Percentiles rank a stretch among this genome's conserved stretches.
These are phyloP conservation scores for Dryobota labecula DNA, from an alignment of 2,888 invertebrate genomes.

Conservation along the genomic window DNA sequence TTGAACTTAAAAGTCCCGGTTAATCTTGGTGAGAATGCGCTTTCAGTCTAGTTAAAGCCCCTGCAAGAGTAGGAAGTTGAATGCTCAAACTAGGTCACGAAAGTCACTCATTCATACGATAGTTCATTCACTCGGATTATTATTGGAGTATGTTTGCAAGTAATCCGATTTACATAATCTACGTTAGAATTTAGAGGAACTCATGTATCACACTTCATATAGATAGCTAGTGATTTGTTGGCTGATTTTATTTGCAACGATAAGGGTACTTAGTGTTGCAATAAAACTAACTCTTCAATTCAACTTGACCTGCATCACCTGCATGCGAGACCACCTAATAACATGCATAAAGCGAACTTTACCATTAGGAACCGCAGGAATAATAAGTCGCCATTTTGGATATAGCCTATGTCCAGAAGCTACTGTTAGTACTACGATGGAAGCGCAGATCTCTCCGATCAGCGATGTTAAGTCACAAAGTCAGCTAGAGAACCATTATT, in stretches of 20 bases:
- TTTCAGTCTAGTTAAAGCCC: conserved; percentile 1
- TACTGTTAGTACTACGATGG: not conserved
- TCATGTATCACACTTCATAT: conserved; percentile 3
- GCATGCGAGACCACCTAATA: not conserved
- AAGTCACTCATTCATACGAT: not conserved
- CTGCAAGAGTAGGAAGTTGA: not conserved
- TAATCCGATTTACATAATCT: conserved; percentile 2
- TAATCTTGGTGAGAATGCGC: not conserved
- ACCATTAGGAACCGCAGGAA: too few species aligned
- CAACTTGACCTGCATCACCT: not conserved
- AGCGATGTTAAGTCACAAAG: not conserved
- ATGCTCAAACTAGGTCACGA: conserved; percentile 8
- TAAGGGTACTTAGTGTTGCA: not conserved
- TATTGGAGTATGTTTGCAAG: not conserved
- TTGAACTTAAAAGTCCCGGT: not conserved
- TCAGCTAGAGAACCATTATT: not conserved
- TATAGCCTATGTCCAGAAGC: not conserved
- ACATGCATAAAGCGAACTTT: not conserved
- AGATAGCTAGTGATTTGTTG: conserved; percentile 27
- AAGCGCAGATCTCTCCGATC: not conserved
- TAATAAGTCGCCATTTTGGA: not conserved
- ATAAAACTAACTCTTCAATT: not conserved
- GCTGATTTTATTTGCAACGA: conserved; percentile 14
- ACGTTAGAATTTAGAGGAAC: not conserved
- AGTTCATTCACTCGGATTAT: conserved; percentile 3